Conservation (phyloP, 2,797 vertebrate species). For the Notamacropus eugenii region DNA sequence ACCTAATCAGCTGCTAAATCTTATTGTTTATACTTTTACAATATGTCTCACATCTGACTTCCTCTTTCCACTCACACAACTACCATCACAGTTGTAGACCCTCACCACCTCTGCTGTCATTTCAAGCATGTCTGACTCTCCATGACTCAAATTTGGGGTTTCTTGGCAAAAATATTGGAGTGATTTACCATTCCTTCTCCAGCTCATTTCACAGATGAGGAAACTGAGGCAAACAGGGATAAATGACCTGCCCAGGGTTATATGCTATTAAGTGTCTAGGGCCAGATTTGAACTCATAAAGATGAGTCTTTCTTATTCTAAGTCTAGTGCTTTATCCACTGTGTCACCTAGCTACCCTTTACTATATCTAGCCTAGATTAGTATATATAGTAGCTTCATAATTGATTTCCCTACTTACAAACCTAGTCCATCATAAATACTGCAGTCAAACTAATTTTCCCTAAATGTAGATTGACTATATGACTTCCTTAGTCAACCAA, state of each 20-base stretch:
- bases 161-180: not conserved
- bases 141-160: not conserved
- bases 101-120: no score
- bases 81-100: no score
- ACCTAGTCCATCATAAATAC: no score
- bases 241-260: not conserved
- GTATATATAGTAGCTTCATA: not conserved
- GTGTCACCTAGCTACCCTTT: not conserved
- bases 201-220: not conserved
- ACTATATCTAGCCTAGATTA: not conserved
- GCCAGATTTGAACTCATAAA: not conserved
- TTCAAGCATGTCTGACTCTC: no score
- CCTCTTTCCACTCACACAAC: no score
- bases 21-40: no score
- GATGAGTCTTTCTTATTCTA: not conserved
- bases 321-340: not conserved
- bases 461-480: not conserved
- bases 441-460: not conserved
- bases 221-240: not conserved
- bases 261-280: not conserved
- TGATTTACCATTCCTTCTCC: not conserved
- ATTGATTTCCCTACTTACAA: not conserved
- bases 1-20: no score
- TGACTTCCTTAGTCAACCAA: not conserved
- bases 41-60: no score